These are phyloP conservation scores for Folsomia candida DNA, from an alignment of 2,888 invertebrate genomes.

Conservation along the genomic window DNA sequence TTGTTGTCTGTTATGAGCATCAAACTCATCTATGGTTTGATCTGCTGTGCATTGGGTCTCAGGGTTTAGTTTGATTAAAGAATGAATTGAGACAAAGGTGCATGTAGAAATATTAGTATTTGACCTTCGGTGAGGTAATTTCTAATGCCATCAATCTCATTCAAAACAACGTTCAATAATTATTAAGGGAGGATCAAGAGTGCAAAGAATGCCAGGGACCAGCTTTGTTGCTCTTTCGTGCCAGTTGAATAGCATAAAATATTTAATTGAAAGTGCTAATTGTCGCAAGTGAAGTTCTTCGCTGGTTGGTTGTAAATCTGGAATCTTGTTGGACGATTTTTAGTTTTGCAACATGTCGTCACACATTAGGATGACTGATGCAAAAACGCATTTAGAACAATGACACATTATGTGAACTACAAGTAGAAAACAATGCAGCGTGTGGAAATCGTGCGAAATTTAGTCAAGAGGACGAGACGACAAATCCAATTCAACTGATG, in stretches of 20 bases:
- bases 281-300: neutral
- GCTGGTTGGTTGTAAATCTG: neutral
- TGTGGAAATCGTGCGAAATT: conserved; percentile 35
- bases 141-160: no score
- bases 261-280: neutral
- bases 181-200: no score
- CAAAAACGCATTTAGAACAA: conserved; percentile 12
- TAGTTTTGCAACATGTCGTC: neutral
- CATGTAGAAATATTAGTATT: neutral
- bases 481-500: conserved; percentile 16
- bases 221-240: no score
- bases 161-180: no score
- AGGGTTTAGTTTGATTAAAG: neutral
- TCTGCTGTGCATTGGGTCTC: neutral
- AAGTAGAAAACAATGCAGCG: conserved; percentile 20
- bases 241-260: no score
- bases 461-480: conserved; percentile 24
- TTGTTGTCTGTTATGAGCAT: neutral
- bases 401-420: conserved; percentile 14
- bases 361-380: neutral
- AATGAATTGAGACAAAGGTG: neutral
- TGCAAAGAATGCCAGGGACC: no score
- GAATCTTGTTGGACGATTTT: neutral
- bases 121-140: neutral
- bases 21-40: neutral